Evolutionary conservation across 1,140 invertebrate genomes (phyloP), one percentile per base, ranked within the genome.

Genomic region (Drosophila tristis): DNA sequence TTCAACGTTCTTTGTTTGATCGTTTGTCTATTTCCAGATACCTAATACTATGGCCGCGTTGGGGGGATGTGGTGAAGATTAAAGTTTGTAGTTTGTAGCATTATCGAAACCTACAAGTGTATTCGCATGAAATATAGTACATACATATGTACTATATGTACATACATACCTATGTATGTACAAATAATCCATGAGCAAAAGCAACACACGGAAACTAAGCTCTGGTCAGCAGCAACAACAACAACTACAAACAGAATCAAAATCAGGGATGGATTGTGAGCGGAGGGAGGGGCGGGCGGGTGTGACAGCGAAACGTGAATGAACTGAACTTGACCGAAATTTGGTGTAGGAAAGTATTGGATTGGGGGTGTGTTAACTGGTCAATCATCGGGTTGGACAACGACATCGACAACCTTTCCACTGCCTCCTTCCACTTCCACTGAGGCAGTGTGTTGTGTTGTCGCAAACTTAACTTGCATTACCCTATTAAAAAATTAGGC

Each of bases 401-500:
- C 16, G 16, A 16, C 16, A 16, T 16, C 16, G 16, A 16, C 16
- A 39, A 6, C 44, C 55, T 15, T 5, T 23, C 23, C 54, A 15
- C 20, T 23, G 5, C 42, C 25, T 25, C 23, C 20, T 2, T 20
- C 20, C 20, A 16, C 4, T 4, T 25, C 23, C 23, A 25, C 23
- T 42, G 42, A 29, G 55, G 23, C 29, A 15, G 43, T 61, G 45
- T 56, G 50, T 51, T 59, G 16, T 70, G 66, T 70, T 70, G 62
- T 70, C 66, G 51, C 58, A 62, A 70, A 62, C 61, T 45, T 68
- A 70, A 62, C 61, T 51, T 68, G 56, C 62, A 62, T 70, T 59
- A 70, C 66, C 58, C 55, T 70, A 51, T 70, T 62, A 62, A 62
- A 70, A 62, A 70, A 48, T 70, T 55, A 54, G 66, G 58, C 66